Conservation (phyloP, 2,888 invertebrate genomes). For the Sarcophaga caerulescens region DNA sequence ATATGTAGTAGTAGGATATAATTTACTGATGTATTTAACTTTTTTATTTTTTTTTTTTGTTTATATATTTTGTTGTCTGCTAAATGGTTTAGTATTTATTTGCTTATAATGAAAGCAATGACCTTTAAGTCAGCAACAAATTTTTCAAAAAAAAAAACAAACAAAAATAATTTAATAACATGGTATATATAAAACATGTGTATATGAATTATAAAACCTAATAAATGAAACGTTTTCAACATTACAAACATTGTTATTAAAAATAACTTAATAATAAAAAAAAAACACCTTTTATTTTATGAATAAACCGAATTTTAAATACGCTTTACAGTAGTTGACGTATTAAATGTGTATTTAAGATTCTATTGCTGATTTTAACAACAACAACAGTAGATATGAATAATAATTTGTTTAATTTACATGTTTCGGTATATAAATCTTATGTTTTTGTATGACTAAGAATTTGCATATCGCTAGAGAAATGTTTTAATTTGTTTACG, state of each 20-base stretch:
- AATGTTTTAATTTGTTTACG: too few species aligned
- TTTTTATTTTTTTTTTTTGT: neutral
- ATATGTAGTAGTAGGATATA: too few species aligned
- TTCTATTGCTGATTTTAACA: too few species aligned
- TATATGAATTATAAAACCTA: slow-evolving; percentile 4
- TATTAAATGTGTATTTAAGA: too few species aligned
- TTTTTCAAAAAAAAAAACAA: slow-evolving; percentile 29
- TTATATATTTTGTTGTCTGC: slow-evolving; percentile 11
- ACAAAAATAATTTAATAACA: slow-evolving; percentile 27
- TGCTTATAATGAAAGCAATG: slow-evolving; percentile 59
- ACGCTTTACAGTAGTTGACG: neutral
- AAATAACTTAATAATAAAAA: neutral
- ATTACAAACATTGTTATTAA: slow-evolving; percentile 17
- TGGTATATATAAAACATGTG: slow-evolving; percentile 12
- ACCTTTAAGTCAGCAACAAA: slow-evolving; percentile 64
- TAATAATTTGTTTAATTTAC: too few species aligned
- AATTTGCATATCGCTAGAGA: too few species aligned
- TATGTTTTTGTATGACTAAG: too few species aligned
- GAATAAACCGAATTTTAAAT: slow-evolving; percentile 14
- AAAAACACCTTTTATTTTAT: neutral
- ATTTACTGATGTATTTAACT: too few species aligned
- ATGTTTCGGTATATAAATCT: too few species aligned
- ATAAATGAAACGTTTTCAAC: slow-evolving; percentile 39
- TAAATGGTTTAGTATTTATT: slow-evolving; percentile 28
- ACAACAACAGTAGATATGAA: too few species aligned